A percentile compares a stretch with the other conserved stretches of the same genome.
phyloP scores from a whole-genome alignment of 92 coral and sea anemone species.

The Porites cylindrica region DNA sequence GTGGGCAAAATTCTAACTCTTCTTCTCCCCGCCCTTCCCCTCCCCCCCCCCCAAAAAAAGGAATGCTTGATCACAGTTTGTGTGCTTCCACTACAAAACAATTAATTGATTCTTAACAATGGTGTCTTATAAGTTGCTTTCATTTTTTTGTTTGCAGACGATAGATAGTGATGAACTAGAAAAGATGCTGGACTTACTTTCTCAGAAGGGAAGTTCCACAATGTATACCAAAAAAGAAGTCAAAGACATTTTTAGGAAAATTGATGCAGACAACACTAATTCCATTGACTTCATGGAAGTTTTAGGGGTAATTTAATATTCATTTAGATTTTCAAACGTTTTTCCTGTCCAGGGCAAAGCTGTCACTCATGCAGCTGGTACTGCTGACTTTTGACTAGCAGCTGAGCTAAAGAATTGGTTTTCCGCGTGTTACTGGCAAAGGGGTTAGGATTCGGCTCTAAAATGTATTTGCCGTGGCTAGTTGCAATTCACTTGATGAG shows the following conservation, averaged over 20 bases:
- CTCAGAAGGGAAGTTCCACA: slow-evolving; percentile 53
- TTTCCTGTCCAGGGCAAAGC: neutral
- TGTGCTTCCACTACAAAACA: no score
- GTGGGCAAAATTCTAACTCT: no score
- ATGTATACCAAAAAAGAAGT: slow-evolving; percentile 91
- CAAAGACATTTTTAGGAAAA: slow-evolving; percentile 81
- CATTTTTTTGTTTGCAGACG: slow-evolving; percentile 58
- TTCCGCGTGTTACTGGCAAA: no score
- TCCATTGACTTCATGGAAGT: slow-evolving; percentile 97
- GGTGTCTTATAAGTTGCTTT: neutral
- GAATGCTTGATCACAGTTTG: no score
- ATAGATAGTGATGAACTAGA: slow-evolving; percentile 92
- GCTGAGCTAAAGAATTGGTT: no score
- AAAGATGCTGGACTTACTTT: slow-evolving; percentile 78
- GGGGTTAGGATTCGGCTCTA: no score
- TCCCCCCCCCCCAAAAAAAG: no score
- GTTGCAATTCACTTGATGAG: no score
- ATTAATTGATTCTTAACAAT: no score
- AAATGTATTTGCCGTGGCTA: no score
- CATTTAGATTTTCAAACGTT: neutral
- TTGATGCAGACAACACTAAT: slow-evolving; percentile 93
- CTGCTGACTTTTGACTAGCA: no score
- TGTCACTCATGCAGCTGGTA: neutral
- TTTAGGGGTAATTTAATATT: slow-evolving; percentile 73
- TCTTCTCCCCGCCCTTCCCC: no score